These are phyloP conservation scores for Mythimna lalbum DNA, from an alignment of 2,888 invertebrate genomes.

Conservation along the genomic window DNA sequence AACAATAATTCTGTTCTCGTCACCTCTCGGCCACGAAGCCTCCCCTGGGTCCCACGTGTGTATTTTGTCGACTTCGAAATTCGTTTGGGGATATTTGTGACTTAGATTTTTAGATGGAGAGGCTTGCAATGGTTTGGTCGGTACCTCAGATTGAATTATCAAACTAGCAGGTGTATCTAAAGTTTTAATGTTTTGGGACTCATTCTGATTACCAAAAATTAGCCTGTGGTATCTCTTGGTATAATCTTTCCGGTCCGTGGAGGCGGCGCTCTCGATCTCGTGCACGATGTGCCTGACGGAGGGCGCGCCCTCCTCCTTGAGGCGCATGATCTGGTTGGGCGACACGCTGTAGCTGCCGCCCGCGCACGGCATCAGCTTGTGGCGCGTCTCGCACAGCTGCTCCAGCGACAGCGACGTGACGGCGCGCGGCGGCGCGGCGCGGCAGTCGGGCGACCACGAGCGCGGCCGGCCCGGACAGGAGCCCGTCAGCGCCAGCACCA, in stretches of 20 bases:
- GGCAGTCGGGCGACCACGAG: constrained; percentile 94
- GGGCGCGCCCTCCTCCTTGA: constrained; percentile 92
- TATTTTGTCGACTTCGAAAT: constrained; percentile 86
- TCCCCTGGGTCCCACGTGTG: constrained; percentile 94
- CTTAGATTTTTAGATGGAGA: constrained; percentile 77
- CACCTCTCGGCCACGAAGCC: constrained; percentile 70
- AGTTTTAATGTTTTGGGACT: constrained; percentile 66
- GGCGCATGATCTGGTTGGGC: constrained; percentile 96
- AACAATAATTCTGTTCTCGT: constrained; percentile 77
- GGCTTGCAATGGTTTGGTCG: constrained; percentile 66
- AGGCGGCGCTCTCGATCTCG: constrained; percentile 92
- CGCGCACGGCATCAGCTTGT: constrained; percentile 96
- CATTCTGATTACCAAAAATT: constrained; percentile 72
- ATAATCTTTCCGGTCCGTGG: constrained; percentile 78
- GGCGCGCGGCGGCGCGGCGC: constrained; percentile 91
- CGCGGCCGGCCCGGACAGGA: constrained; percentile 90
- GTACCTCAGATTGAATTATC: constrained; percentile 59
- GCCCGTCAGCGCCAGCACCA: constrained; percentile 90
- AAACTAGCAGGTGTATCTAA: constrained; percentile 63
- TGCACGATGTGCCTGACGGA: constrained; percentile 93
- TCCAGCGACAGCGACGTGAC: constrained; percentile 93
- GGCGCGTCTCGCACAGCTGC: constrained; percentile 93
- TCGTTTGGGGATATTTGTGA: constrained; percentile 76
- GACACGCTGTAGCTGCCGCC: constrained; percentile 97
- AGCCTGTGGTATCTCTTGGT: constrained; percentile 76